Conservation (phyloP, 2,113 vertebrate genomes). For the Ameiurus melas region DNA sequence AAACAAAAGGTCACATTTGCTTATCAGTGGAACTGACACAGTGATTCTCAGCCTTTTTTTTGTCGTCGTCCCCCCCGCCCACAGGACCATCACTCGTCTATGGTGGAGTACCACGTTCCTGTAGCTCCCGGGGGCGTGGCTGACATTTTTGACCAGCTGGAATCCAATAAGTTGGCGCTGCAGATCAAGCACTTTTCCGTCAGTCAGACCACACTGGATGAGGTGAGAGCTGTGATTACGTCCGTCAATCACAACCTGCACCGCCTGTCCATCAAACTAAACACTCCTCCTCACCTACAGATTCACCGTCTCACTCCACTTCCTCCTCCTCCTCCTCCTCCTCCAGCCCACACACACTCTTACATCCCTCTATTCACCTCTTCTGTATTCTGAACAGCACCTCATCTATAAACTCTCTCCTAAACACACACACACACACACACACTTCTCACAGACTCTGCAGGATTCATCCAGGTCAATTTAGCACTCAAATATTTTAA, state of each 20-base stretch:
- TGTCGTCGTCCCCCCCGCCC: constrained; percentile 24
- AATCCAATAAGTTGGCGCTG: constrained; percentile 83
- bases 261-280: not conserved
- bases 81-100: constrained; percentile 87
- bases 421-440: constrained; percentile 18
- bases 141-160: constrained; percentile 90
- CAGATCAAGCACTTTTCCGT: constrained; percentile 95
- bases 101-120: constrained; percentile 89
- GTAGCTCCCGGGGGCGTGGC: constrained; percentile 89
- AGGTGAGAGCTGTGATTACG: constrained; percentile 76
- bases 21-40: not conserved
- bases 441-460: not conserved
- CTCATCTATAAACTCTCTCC: not conserved
- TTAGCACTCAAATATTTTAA: not conserved
- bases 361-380: constrained; percentile 4
- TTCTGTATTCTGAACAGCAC: constrained; percentile 12
- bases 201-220: constrained; percentile 93
- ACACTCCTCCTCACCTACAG: not conserved
- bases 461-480: not conserved
- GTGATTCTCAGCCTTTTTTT: not conserved
- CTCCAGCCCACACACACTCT: not conserved
- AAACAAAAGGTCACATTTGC: not conserved
- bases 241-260: not conserved
- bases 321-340: not conserved
- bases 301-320: not conserved